Percentiles rank a stretch among this genome's conserved stretches.
These are phyloP conservation scores for Oncorhynchus mykiss DNA, from an alignment of 2,113 vertebrate genomes.

Conservation along the genomic window DNA sequence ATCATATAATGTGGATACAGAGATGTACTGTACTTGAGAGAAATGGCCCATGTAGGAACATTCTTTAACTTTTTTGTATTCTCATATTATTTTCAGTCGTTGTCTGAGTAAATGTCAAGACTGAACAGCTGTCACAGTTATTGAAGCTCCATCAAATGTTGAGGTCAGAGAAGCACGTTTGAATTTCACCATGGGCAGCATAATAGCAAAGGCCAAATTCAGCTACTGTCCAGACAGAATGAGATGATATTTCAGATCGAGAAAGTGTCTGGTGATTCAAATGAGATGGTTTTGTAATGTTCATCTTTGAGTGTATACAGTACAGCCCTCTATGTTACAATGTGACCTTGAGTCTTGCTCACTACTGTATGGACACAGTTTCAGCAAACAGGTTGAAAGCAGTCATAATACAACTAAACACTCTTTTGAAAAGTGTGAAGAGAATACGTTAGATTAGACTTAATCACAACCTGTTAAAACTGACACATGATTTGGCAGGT, in stretches of 20 bases:
- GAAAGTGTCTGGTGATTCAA: constrained; percentile 16
- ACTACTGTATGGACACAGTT: no score
- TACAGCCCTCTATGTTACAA: constrained; percentile 25
- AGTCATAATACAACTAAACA: no score
- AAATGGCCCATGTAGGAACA: background rate
- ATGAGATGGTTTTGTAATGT: constrained; percentile 6
- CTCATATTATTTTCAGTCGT: background rate
- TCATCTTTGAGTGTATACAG: background rate
- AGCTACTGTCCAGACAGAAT: constrained; percentile 16
- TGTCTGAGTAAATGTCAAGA: background rate
- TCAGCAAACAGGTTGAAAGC: no score
- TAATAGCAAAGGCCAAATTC: constrained; percentile 10
- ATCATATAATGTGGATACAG: background rate
- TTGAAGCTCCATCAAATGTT: constrained; percentile 15
- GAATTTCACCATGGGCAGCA: constrained; percentile 12
- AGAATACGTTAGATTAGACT: no score
- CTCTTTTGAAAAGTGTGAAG: no score
- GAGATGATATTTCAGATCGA: constrained; percentile 36
- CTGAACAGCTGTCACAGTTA: background rate
- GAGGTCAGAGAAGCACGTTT: constrained; percentile 24
- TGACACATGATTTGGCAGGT: no score
- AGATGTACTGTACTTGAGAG: background rate
- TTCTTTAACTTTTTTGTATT: background rate
- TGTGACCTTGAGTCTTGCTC: constrained; percentile 6
- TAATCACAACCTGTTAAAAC: no score